A percentile compares a stretch with the other conserved stretches of the same genome.
These are phyloP conservation scores for Bursaphelenchus okinawaensis DNA, from an alignment of 2,888 invertebrate species.

Conservation along the genomic window DNA sequence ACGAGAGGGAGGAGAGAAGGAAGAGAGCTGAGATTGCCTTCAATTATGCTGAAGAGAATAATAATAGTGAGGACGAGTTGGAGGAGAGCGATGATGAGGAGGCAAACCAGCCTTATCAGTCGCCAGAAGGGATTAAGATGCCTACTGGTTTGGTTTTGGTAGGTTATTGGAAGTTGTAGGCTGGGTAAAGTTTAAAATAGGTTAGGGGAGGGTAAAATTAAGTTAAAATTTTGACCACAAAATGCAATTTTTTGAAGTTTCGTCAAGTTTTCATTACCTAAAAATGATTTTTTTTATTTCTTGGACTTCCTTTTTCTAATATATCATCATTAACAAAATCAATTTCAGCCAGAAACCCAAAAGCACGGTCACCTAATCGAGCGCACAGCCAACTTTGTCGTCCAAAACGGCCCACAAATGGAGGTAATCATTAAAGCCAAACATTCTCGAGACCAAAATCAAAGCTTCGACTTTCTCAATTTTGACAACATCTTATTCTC, in stretches of 20 bases:
- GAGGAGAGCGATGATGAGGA: slow-evolving; percentile 8
- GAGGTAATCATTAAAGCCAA: slow-evolving; percentile 96
- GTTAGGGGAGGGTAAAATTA: too few relatives aligned
- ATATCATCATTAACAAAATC: background rate
- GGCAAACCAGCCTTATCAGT: slow-evolving; percentile 68
- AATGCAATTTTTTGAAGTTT: slow-evolving; percentile 45
- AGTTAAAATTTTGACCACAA: too few relatives aligned
- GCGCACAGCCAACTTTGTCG: slow-evolving; percentile 68
- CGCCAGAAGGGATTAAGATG: slow-evolving; percentile 71
- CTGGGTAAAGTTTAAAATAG: background rate
- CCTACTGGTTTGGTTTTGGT: slow-evolving; percentile 68
- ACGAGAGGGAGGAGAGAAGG: slow-evolving; percentile 13
- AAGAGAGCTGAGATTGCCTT: slow-evolving; percentile 31
- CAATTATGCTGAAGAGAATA: slow-evolving; percentile 15
- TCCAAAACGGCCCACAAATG: slow-evolving; percentile 83
- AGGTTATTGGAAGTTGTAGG: background rate
- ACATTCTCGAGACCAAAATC: slow-evolving; percentile 64
- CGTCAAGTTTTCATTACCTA: background rate
- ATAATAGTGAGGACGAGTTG: background rate
- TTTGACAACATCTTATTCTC: slow-evolving; percentile 77
- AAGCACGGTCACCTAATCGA: slow-evolving; percentile 72
- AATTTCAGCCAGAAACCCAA: slow-evolving; percentile 42
- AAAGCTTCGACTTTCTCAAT: slow-evolving; percentile 83
- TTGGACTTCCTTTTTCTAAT: too few relatives aligned
- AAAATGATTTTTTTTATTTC: background rate